Base-by-base conservation (phyloP, 1,140 invertebrate genomes). In the Drosophila repleta region DNA sequence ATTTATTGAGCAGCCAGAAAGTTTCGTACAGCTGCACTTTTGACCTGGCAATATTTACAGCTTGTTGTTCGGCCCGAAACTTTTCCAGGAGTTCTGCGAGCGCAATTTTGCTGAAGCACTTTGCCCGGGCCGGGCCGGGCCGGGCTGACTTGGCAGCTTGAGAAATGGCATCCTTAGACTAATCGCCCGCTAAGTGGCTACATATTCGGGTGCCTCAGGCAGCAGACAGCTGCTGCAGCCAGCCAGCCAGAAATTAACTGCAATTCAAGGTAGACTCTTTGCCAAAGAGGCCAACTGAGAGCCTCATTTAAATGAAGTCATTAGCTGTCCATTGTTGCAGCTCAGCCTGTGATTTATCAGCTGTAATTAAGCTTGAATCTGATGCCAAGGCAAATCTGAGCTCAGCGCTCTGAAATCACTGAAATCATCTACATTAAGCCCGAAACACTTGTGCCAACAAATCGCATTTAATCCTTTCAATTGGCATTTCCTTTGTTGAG, bases 1-100 rank as follows among this genome's bases (percentile, higher is more conserved):
- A 81, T 81, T 81, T 82, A 82, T 83, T 74, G 79, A 82, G 81
- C 79, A 70, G 70, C 72, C 70, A 60, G 53, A 72, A 72, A 72
- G 64, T 74, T 69, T 74, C n/a, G 15, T 48, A 73, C 58, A 77
- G 75, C 72, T 81, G 79, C 79, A 84, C 68, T 76, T 68, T 72
- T 72, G 69, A 72, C 63, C 69, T 67, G 69, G 69, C 69, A 72
- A 72, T 72, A 72, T 72, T 72, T 72, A 72, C 69, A 61, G 69
- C 69, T 72, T 72, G 69, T 60, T 67, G 64, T 67, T 72, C 49
- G 41, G 37, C 39, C 17, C 17, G 45, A 67, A 67, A 41, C 58
- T 67, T 67, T 67, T 37, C 53, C 6, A 6, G 17, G 24, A 52
- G 65, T 48, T 62, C 8, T 20, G 39, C 24, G n/a, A n/a, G 32